phyloP scores from a whole-genome alignment of 1,140 invertebrate genomes.

The Zaprionus gabonicus region DNA sequence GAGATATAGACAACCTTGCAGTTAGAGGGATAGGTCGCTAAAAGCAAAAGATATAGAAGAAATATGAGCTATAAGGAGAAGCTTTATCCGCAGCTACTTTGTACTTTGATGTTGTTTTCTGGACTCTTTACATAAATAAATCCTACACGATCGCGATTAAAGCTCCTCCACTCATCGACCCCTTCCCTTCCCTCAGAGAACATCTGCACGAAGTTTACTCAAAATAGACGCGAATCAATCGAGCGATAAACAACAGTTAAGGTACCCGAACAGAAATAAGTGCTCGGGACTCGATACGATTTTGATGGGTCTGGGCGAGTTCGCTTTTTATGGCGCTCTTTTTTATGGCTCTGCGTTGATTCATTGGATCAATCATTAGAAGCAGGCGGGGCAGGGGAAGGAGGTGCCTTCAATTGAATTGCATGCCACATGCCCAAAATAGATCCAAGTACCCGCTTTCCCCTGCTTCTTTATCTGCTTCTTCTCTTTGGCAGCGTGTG shows the following conservation, averaged over 20 bases:
- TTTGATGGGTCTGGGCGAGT: background rate
- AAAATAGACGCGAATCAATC: background rate
- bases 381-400: background rate
- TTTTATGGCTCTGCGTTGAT: conserved; percentile 18
- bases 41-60: too few species aligned
- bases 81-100: background rate
- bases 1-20: too few species aligned
- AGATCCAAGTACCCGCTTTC: background rate
- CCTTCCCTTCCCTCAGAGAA: background rate
- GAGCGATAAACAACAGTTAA: background rate
- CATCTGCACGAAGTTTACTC: background rate
- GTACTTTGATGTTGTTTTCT: background rate
- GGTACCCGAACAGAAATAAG: conserved; percentile 14
- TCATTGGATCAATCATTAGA: background rate
- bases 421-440: conserved; percentile 25
- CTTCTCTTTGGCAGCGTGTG: background rate
- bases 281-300: background rate
- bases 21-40: too few species aligned
- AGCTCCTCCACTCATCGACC: background rate
- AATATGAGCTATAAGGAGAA: too few species aligned
- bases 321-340: conserved; percentile 11
- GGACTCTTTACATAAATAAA: background rate
- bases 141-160: too few species aligned
- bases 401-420: conserved; percentile 11
- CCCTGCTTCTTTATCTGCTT: background rate